Evolutionary conservation across 2,113 vertebrate species (phyloP), one percentile per base, ranked within the genome.

Genomic region (Monarcha castaneiventris): DNA sequence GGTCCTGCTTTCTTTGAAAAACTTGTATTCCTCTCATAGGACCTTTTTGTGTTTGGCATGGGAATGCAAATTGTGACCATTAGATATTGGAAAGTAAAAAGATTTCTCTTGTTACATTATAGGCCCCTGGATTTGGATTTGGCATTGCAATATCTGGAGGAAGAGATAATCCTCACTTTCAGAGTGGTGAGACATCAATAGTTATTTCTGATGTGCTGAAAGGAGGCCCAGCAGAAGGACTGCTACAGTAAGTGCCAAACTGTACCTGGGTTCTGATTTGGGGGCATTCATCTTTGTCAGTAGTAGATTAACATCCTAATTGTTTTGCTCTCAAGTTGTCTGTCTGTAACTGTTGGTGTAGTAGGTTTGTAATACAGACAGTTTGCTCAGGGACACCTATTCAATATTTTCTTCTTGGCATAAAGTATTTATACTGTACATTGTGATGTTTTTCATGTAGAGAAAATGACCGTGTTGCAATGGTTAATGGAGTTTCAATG

Each of bases 401-500:
- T 74, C 27, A 44, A 0, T 67, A 41, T 39, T 78, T 74, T 72
- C 6, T 43, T 26, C 22, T 59, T 79, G 55, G 14, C 51, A 26
- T 39, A 4, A 84, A 67, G 7, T 71, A n/a, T 76, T 94, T 71
- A 81, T 33, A 3, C 6, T 75, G 52, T 62, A 13, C 6, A 0
- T 71, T 94, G 30, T 92, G n/a, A 18, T 95, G 48, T 82, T 75
- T 74, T 79, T 43, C 84, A 26, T 93, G 71, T 21, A 99, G 99
- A 97, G 99, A 99, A 97, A 99, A 99, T 98, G 99, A 99, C 97
- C 98, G 99, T 91, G 99, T 99, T 62, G 99, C 99, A 52, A 99
- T 99, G 99, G 99, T 99, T 97, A 99, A 99, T 89, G 99, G 99
- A 16, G 99, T 99, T 97, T 99, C 99, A 46, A 99, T 99, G 99